These are phyloP conservation scores for Cebidichthys violaceus DNA, from an alignment of 2,113 vertebrate genomes.

Conservation along the genomic window DNA sequence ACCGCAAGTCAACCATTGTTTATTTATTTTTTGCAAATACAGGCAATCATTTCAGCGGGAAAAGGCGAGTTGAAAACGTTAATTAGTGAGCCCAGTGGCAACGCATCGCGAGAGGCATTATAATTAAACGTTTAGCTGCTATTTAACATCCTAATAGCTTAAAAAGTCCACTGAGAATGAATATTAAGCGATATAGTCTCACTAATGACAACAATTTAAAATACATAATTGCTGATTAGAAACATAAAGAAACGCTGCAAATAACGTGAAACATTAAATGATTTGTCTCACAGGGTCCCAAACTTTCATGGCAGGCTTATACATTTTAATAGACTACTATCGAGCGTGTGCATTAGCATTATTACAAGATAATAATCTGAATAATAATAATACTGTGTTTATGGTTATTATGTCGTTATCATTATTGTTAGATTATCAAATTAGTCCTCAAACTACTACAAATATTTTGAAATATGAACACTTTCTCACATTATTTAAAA, in stretches of 20 bases:
- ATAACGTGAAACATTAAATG: neutral
- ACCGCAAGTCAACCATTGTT: conserved; percentile 69
- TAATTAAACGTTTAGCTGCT: conserved; percentile 82
- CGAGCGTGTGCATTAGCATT: neutral
- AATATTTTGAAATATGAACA: neutral
- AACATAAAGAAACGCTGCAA: conserved; percentile 43
- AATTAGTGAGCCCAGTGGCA: conserved; percentile 83
- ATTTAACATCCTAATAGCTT: conserved; percentile 76
- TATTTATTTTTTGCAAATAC: conserved; percentile 79
- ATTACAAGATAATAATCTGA: neutral
- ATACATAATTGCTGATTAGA: conserved; percentile 62
- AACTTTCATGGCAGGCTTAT: conserved; percentile 15
- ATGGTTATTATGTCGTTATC: neutral
- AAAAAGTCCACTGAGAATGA: conserved; percentile 75
- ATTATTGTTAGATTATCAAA: neutral
- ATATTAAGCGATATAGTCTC: conserved; percentile 65
- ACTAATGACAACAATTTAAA: conserved; percentile 67
- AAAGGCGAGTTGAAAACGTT: conserved; percentile 63
- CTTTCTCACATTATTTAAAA: neutral
- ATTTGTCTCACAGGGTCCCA: conserved; percentile 24
- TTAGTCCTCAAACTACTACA: neutral
- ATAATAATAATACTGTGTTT: conserved; percentile 17
- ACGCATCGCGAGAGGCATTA: conserved; percentile 63
- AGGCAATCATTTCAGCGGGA: conserved; percentile 62
- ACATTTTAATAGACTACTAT: neutral